Percentiles rank a stretch among this genome's conserved stretches.
These are phyloP conservation scores for Sinhomidia bicolor DNA, from an alignment of 2,888 invertebrate species.

Conservation along the genomic window DNA sequence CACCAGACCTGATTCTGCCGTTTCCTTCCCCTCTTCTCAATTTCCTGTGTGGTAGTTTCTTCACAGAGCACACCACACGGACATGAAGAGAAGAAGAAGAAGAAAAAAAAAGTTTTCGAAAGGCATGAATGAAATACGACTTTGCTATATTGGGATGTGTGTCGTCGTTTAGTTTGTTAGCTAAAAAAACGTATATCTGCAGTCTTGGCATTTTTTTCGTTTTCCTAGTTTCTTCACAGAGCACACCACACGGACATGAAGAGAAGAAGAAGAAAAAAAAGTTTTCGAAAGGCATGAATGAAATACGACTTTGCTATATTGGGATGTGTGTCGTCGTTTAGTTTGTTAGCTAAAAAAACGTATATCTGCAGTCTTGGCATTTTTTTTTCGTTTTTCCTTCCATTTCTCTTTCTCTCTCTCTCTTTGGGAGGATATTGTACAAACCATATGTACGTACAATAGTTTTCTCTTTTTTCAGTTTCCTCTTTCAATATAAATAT, in stretches of 20 bases:
- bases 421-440: neutral
- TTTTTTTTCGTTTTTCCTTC: too few species aligned
- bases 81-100: too few species aligned
- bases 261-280: too few species aligned
- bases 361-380: constrained; percentile 24
- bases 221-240: neutral
- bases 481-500: neutral
- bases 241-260: neutral
- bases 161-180: constrained; percentile 20
- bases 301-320: constrained; percentile 30
- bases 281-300: constrained; percentile 21
- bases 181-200: neutral
- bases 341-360: neutral
- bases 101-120: constrained; percentile 23
- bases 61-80: neutral
- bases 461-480: constrained; percentile 3
- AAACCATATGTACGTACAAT: neutral
- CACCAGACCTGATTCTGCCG: constrained; percentile 32
- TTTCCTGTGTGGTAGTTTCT: constrained; percentile 46
- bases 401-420: too few species aligned
- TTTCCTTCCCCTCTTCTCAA: constrained; percentile 53
- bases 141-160: constrained; percentile 39
- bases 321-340: constrained; percentile 21
- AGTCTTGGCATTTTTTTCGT: constrained; percentile 8
- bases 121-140: constrained; percentile 21